Evolutionary conservation across 1,140 invertebrate species (phyloP).

Genomic region (Drosophila pruinosa): DNA sequence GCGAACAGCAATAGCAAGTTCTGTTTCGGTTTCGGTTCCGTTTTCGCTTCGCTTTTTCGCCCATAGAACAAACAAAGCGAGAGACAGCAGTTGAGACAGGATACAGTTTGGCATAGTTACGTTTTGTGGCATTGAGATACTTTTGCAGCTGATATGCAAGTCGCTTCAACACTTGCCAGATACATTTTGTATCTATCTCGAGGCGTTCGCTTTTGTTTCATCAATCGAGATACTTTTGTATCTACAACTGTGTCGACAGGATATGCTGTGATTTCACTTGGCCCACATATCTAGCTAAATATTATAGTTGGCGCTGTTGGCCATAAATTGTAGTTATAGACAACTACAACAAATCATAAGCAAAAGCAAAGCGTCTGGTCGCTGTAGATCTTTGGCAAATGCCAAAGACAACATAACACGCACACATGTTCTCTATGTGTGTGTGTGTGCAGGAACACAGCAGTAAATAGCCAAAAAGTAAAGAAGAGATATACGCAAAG

Average conservation of each 20-base stretch:
- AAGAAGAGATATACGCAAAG: conserved; percentile 12
- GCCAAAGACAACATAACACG: conserved; percentile 51
- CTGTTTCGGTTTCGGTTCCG: conserved; percentile 9
- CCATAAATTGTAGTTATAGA: too few species aligned
- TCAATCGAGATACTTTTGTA: neutral
- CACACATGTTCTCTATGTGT: conserved; percentile 54
- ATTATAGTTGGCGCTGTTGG: too few species aligned
- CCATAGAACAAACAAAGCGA: conserved; percentile 10
- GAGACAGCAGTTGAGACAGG: conserved; percentile 1
- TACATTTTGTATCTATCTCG: too few species aligned
- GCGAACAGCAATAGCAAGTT: conserved; percentile 8
- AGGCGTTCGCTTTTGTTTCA: too few species aligned
- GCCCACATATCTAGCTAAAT: too few species aligned
- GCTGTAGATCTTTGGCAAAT: conserved; percentile 43
- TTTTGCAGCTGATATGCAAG: neutral
- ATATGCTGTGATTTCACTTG: too few species aligned
- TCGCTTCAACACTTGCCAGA: too few species aligned
- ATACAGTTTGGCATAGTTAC: neutral
- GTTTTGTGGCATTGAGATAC: neutral
- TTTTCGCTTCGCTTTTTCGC: neutral
- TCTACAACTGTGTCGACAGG: too few species aligned
- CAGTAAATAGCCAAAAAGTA: conserved; percentile 50
- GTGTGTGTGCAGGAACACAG: conserved; percentile 41
- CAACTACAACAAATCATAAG: conserved; percentile 27
- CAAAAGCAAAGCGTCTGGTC: conserved; percentile 25